Percentiles rank a stretch among this genome's conserved stretches.
Evolutionary conservation across 2,888 invertebrate genomes (phyloP).

Genomic region (Neocrepidodera transversa): DNA sequence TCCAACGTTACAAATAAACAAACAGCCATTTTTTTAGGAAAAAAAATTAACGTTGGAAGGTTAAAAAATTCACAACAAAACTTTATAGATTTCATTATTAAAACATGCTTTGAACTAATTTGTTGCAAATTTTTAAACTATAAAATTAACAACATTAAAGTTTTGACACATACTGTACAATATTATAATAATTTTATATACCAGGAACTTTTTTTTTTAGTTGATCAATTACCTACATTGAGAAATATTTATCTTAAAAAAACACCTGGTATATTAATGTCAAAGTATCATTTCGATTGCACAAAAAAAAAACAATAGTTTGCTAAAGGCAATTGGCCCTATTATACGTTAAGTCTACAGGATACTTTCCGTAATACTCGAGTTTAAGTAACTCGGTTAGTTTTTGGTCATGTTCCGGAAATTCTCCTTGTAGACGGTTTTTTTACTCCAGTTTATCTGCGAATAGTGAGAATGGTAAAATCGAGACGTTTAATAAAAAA

Average conservation of each 20-base stretch:
- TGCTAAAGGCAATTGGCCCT: slow-evolving; percentile 21
- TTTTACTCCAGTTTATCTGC: slow-evolving; percentile 2
- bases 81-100: too few relatives aligned
- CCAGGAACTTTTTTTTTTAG: neutral
- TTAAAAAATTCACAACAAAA: too few relatives aligned
- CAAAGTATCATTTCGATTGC: slow-evolving; percentile 2
- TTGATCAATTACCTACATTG: too few relatives aligned
- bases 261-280: neutral
- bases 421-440: slow-evolving; percentile 19
- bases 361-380: slow-evolving; percentile 18
- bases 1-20: neutral
- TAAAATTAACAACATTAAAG: slow-evolving; percentile 14
- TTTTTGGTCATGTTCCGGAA: slow-evolving; percentile 23
- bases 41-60: too few relatives aligned
- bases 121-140: slow-evolving; percentile 7
- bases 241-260: too few relatives aligned
- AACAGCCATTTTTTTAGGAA: too few relatives aligned
- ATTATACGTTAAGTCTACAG: slow-evolving; percentile 17
- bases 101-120: too few relatives aligned
- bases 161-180: slow-evolving; percentile 20
- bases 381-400: slow-evolving; percentile 20
- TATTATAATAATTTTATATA: slow-evolving; percentile 3
- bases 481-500: too few relatives aligned
- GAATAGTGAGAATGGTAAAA: too few relatives aligned
- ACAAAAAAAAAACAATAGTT: slow-evolving; percentile 6